Evolutionary conservation across 2,113 vertebrate species (phyloP), one percentile per base, ranked within the genome.

Genomic region (Lagopus leucura): DNA sequence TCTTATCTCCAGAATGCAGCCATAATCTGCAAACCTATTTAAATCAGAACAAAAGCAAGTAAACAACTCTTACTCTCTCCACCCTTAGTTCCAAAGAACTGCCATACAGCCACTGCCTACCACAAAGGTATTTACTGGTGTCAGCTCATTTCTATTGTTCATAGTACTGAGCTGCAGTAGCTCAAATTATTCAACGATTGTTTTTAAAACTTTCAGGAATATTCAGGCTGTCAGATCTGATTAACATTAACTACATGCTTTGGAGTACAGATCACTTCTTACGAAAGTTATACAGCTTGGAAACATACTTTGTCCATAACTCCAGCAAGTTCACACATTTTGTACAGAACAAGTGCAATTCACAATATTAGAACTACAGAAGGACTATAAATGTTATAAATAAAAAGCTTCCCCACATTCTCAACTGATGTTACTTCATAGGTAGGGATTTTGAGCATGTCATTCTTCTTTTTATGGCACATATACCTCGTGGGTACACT

Each of bases 1-100:
- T 95, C 98, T 97, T 96, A 98, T 98, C 96, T 98, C 98, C 89
- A 98, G 93, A 75, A 98, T 97, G 86, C 98, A 98, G 82, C 98
- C 98, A 47, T 98, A 98, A 87, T 98, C 98, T 60, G 97, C 98
- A 97, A 98, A 98, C 80, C 98, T 98, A 94, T 91, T 95, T 74
- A 89, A 92, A 93, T 75, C 85, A 76, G 88, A 96, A 96, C 73
- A 91, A 65, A 93, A 88, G 74, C 74, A 85, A 95, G 71, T 78
- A 92, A 97, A 92, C 71, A 73, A 85, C 43, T 93, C 93, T 89
- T 90, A 66, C 45, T 93, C 64, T 87, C 71, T 67, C 70, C 90
- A 83, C 90, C 70, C 89, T 95, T 80, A 91, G 50, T 63, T 85
- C 71, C 71, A 76, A 42, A 70, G 60, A 61, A 73, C 91, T 74